Evolutionary conservation across 2,113 vertebrate genomes (phyloP), one percentile per base, ranked within the genome.

Genomic region (Centropus unirufus): DNA sequence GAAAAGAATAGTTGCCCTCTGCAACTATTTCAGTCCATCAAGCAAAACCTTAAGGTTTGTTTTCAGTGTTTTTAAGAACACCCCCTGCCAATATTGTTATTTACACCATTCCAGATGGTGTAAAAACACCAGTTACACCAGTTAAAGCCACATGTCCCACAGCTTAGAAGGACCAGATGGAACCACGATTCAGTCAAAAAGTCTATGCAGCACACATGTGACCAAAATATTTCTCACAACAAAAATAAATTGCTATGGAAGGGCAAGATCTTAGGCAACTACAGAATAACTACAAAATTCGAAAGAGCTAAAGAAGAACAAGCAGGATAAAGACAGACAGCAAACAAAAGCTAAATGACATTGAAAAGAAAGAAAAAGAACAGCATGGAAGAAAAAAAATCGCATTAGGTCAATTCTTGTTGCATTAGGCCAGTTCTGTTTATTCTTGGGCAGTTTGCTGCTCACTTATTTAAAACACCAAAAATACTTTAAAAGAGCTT

Each of bases 351-450:
- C 22, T 40, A 5, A 42, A 11, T 20, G 36, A 59, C 30, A 51
- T 57, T 2, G 21, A 64, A 26, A 22, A 30, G 44, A 13, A 42
- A 24, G 10, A 14, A 7, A 24, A 26, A 27, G 3, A 44, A 72
- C 22, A 20, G 3, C 6, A 61, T 2, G 0, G 19, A 0, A 17
- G 24, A 14, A 51, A 34, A 46, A 44, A 51, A 18, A 11, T 5
- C 11, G 10, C 32, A 52, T 54, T 54, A 73, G 19, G 55, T 85
- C 76, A 57, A 6, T 57, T 68, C 36, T 59, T 34, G 9, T 59
- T 69, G 58, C 42, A 58, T 75, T 51, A 78, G 87, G 49, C 34
- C 51, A 77, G 23, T 21, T 57, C 11, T 61, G 47, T 7, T 73
- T 77, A 47, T 69, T 54, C 70, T 39, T 30, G 46, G 74, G 23